Base-by-base conservation (phyloP, 2,888 invertebrate genomes). In the Masnerella sp. region DNA sequence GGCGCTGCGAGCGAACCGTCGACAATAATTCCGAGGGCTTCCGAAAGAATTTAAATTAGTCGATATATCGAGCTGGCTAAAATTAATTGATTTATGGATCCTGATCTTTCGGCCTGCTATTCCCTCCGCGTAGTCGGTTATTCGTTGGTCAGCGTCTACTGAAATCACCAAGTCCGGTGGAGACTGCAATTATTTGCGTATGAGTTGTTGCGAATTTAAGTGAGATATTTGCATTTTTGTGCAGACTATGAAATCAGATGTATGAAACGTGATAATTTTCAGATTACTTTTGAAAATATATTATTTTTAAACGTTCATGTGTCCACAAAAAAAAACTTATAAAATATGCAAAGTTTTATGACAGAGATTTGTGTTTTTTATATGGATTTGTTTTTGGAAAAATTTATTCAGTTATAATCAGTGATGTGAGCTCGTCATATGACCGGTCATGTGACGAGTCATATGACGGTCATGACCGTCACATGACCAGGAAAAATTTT, bases 21-120 rank as follows among this genome's bases (percentile, higher is more conserved):
- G 68, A 72, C 78, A 79, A 79, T 81, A 79, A 83, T 83, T 82
- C 81, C 82, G 78, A 81, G 81, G 82, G 77, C 82, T 82, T 77
- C 83, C 81, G 80, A 83, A 85, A 85, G 87, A 87, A 87, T 87
- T 87, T 86, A 86, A 85, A 87, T 87, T 84, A 87, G 82, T 80
- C 81, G 79, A 77, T 80, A 81, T 82, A 84, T 85, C 83, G 81
- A 83, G 82, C 82, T 80, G 84, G 82, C 83, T 82, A 83, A 87
- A 87, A 86, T 85, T 87, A 87, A 87, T 86, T 87, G 86, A 87
- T 87, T 86, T 86, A 85, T 85, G 83, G 82, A 79, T 80, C 80
- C 75, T 72, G 79, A 81, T 80, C 78, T 73, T 71, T 68, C 59
- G 43, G 74, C 51, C 49, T 20, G 62, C 36, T 45, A 30, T 54